phyloP scores from a whole-genome alignment of 2,888 invertebrate genomes.

The Clunio marinus region DNA sequence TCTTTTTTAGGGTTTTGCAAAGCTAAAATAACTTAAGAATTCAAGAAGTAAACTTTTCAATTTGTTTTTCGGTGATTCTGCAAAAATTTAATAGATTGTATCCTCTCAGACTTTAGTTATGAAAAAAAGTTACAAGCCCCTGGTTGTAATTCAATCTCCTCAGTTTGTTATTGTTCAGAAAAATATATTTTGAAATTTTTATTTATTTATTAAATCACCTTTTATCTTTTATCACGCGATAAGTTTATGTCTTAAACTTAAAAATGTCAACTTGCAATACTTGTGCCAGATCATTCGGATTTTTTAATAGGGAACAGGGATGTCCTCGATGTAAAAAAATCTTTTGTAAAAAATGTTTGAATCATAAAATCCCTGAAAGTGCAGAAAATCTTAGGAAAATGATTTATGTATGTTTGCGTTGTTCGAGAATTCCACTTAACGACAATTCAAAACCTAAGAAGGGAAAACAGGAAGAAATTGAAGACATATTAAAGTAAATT shows the following conservation, averaged over 20 bases:
- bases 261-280: slow-evolving; percentile 32
- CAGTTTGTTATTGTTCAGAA: neutral
- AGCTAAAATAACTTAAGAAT: too few relatives aligned
- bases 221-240: neutral
- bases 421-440: neutral
- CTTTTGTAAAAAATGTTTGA: slow-evolving; percentile 76
- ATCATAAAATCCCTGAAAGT: slow-evolving; percentile 55
- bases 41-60: slow-evolving; percentile 8
- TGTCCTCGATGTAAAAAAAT: slow-evolving; percentile 81
- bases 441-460: neutral
- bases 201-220: neutral
- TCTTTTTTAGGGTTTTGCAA: too few relatives aligned
- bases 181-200: neutral
- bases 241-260: too few relatives aligned
- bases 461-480: neutral
- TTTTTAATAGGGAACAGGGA: slow-evolving; percentile 50
- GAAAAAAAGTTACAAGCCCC: neutral
- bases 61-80: too few relatives aligned
- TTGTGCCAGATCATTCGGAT: slow-evolving; percentile 27
- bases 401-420: slow-evolving; percentile 14
- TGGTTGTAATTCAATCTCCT: neutral
- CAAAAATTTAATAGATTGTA: too few relatives aligned
- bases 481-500: slow-evolving; percentile 11
- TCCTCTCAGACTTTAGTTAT: neutral
- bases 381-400: slow-evolving; percentile 10